Base-by-base conservation (phyloP, 2,888 invertebrate genomes). In the Drosophila parthenogenetica region DNA sequence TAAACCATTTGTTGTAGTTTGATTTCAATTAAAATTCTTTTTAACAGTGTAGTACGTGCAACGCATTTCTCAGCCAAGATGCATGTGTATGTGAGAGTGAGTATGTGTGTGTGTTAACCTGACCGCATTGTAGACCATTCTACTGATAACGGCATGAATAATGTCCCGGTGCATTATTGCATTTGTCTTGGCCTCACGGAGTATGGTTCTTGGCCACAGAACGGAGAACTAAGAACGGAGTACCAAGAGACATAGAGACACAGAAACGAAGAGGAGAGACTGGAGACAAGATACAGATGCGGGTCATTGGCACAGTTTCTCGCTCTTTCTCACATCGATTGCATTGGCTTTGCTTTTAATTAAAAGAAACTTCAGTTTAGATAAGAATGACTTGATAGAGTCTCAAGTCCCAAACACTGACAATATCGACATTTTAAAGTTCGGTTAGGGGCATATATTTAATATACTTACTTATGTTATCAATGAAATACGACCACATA, bases 81-180 rank as follows among this genome's bases (percentile, higher is more conserved):
- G 37, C 55, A 48, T 57, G 62, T 59, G 54, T 72, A 42, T 32
- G 19, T 58, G 17, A 2, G 29, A 8, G 29, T 8, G 29, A 3
- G 19, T 19, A 3, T 8, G 29, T 29, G 50, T 72, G 51, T 25
- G 19, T 63, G 22, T 69, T 73, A 60, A 49, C 35, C 53, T 29
- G 62, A 49, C 46, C 65, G 39, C 59, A 69, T 40, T 65, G 45
- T 62, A 73, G 73, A 69, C 77, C 81, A 89, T 73, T 81, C 69
- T 53, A 45, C 84, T 89, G 85, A 86, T 86, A 86, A 87, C 85
- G 78, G 69, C 77, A 79, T 89, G 89, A 86, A 86, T 87, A 89
- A 86, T 86, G 85, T 84, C 87, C 73, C 89, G 89, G 81, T 87
- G 89, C 89, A 72, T 81, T 87, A 81, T 75, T 81, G 84, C 87